A percentile compares a stretch with the other conserved stretches of the same genome.
Conservation (phyloP, 2,888 invertebrate genomes). For the Conistra vaccinii region DNA sequence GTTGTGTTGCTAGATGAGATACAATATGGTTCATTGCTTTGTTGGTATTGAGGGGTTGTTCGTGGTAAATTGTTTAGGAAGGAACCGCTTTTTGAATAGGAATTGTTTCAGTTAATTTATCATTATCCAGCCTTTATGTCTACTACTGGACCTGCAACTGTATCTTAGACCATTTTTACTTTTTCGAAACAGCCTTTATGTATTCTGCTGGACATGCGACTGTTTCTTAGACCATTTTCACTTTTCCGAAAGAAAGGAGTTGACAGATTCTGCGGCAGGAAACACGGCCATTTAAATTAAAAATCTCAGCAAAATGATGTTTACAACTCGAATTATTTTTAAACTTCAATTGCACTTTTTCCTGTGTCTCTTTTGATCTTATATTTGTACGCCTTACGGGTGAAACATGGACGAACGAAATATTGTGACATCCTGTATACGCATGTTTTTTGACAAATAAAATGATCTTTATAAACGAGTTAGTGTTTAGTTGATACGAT, state of each 20-base stretch:
- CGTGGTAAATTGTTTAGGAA: not conserved
- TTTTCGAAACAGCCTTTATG: not conserved
- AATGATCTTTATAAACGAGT: conserved; percentile 33
- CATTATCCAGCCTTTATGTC: not conserved
- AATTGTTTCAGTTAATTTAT: conserved; percentile 10
- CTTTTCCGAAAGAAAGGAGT: not conserved
- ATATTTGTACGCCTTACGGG: too few species aligned
- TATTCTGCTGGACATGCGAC: not conserved
- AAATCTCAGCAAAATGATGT: not conserved
- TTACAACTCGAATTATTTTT: not conserved
- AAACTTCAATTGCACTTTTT: not conserved
- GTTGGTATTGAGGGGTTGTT: conserved; percentile 34
- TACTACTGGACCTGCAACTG: not conserved
- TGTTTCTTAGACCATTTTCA: not conserved
- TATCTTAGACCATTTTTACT: not conserved
- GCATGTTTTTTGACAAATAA: too few species aligned
- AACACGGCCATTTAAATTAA: not conserved
- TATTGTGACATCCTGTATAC: too few species aligned
- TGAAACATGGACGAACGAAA: too few species aligned
- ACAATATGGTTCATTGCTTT: conserved; percentile 44
- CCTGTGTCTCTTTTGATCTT: not conserved
- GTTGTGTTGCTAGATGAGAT: conserved; percentile 71
- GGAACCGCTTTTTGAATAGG: not conserved
- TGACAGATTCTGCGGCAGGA: not conserved
- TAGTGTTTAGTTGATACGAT: too few species aligned